phyloP scores from a whole-genome alignment of 2,797 vertebrate genomes.

The Channa striata region DNA sequence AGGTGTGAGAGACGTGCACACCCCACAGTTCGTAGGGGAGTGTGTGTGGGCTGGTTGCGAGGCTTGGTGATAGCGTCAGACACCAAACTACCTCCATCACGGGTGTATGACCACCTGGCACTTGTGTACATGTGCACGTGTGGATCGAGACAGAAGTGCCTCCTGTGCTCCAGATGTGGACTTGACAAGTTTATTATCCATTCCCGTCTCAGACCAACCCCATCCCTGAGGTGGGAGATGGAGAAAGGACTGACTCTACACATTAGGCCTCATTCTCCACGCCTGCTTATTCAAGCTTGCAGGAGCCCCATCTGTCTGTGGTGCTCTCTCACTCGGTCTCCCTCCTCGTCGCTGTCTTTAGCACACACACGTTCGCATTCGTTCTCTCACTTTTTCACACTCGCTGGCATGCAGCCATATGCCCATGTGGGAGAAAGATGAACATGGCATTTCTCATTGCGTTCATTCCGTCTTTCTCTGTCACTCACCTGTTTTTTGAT shows the following conservation, averaged over 20 bases:
- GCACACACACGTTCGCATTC: slow-evolving; percentile 16
- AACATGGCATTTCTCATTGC: neutral
- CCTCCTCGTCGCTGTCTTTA: slow-evolving; percentile 5
- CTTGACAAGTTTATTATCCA: slow-evolving; percentile 79
- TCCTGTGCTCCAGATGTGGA: slow-evolving; percentile 76
- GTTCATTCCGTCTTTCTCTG: neutral
- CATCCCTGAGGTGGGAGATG: slow-evolving; percentile 69
- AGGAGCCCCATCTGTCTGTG: slow-evolving; percentile 78
- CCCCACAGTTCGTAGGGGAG: neutral
- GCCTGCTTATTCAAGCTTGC: slow-evolving; percentile 80
- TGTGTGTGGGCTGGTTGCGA: neutral
- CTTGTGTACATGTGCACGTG: slow-evolving; percentile 12
- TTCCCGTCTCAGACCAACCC: slow-evolving; percentile 73
- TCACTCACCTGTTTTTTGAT: neutral
- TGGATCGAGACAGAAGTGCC: slow-evolving; percentile 39
- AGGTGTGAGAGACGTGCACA: slow-evolving; percentile 23
- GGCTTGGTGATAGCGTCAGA: slow-evolving; percentile 50
- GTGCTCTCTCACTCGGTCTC: slow-evolving; percentile 29
- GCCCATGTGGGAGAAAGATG: slow-evolving; percentile 16
- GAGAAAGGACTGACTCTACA: slow-evolving; percentile 69
- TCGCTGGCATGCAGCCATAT: slow-evolving; percentile 35
- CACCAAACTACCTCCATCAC: slow-evolving; percentile 53
- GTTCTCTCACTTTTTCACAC: slow-evolving; percentile 48
- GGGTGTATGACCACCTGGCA: slow-evolving; percentile 63
- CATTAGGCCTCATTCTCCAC: slow-evolving; percentile 76